These are phyloP conservation scores for Girardinus metallicus DNA, from an alignment of 2,797 vertebrate species.

Conservation along the genomic window DNA sequence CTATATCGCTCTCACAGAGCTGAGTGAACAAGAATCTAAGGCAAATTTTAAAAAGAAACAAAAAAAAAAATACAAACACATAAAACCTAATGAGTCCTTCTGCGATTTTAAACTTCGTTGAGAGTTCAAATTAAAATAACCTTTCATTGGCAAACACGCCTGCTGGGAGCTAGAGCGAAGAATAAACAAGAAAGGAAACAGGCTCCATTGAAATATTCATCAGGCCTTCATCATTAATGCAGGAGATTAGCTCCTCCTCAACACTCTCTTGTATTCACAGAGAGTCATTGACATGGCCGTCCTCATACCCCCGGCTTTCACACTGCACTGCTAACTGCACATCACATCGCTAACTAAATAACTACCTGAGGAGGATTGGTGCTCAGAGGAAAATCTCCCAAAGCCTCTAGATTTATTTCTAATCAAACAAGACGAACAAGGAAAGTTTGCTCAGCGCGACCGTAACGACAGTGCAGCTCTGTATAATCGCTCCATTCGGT, in stretches of 20 bases:
- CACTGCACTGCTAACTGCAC: conserved; percentile 46
- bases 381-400: conserved; percentile 72
- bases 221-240: conserved; percentile 85
- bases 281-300: conserved; percentile 71
- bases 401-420: conserved; percentile 80
- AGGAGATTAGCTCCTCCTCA: conserved; percentile 83
- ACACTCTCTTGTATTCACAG: conserved; percentile 78
- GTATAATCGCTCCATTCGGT: conserved; percentile 80
- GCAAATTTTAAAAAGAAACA: conserved; percentile 25
- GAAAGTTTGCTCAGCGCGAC: conserved; percentile 63
- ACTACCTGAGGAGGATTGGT: conserved; percentile 60
- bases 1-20: conserved; percentile 34
- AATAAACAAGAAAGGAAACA: conserved; percentile 78
- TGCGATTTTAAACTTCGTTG: conserved; percentile 72
- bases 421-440: conserved; percentile 83
- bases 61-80: conserved; percentile 25
- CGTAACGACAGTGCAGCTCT: conserved; percentile 69
- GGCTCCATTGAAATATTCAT: conserved; percentile 86
- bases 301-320: conserved; percentile 35
- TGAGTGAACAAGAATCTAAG: conserved; percentile 23
- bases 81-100: conserved; percentile 75
- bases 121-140: conserved; percentile 85
- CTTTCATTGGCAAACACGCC: conserved; percentile 79
- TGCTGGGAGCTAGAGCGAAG: conserved; percentile 59
- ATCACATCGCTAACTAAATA: conserved; percentile 67